Percentiles rank a stretch among this genome's conserved stretches.
phyloP scores from a whole-genome alignment of 2,797 vertebrate genomes.

The Acrossocheilus wenchowensis region DNA sequence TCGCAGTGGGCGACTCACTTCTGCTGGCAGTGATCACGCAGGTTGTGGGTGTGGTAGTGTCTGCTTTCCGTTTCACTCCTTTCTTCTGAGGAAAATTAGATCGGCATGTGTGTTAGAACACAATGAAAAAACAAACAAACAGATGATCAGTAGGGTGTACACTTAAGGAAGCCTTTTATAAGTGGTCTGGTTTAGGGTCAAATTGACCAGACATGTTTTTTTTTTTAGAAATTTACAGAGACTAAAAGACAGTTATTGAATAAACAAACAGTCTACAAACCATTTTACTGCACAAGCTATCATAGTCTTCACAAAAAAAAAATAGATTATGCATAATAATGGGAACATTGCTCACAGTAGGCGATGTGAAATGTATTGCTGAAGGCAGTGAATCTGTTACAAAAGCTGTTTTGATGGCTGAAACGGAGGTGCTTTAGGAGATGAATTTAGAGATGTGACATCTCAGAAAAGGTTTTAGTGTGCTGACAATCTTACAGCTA shows the following conservation, averaged over 20 bases:
- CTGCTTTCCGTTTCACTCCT: conserved; percentile 98
- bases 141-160: not conserved
- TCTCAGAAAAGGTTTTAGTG: not conserved
- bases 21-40: conserved; percentile 92
- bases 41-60: conserved; percentile 95
- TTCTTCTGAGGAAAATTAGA: conserved; percentile 84
- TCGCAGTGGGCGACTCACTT: conserved; percentile 86
- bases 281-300: not conserved
- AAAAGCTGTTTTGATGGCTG: conserved; percentile 19
- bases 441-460: conserved; percentile 10
- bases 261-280: not conserved
- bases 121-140: not conserved
- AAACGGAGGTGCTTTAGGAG: not conserved
- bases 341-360: not conserved
- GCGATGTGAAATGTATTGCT: conserved; percentile 12
- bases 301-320: not conserved
- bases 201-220: not conserved
- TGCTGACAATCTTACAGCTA: not conserved
- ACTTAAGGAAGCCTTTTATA: not conserved
- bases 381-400: conserved; percentile 19
- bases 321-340: not conserved
- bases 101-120: conserved; percentile 25
- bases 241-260: not conserved
- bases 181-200: not conserved
- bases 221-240: not conserved